A percentile compares a stretch with the other conserved stretches of the same genome.
Conservation (phyloP, 2,888 invertebrate genomes). For the Rhimphoctona megacephalus region DNA sequence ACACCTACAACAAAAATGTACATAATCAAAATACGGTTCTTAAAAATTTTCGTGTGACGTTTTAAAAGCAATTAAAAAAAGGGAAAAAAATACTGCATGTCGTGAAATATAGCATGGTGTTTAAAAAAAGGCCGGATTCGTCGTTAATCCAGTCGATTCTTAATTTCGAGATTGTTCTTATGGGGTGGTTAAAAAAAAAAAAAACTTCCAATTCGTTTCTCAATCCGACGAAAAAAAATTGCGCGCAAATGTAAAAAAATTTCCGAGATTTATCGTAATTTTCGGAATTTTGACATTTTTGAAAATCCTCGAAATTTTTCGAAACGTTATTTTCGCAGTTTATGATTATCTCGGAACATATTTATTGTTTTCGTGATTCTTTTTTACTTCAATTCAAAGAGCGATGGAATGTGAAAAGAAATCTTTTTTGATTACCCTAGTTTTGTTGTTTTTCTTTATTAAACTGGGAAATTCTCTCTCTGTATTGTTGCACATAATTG, state of each 20-base stretch:
- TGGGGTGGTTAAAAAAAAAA: slow-evolving; percentile 14
- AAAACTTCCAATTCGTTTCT: not conserved
- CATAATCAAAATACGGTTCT: not conserved
- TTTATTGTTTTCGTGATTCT: not conserved
- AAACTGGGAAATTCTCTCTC: slow-evolving; percentile 70
- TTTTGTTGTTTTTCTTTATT: slow-evolving; percentile 59
- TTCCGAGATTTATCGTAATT: not conserved
- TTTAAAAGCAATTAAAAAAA: slow-evolving; percentile 5
- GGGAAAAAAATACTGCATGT: slow-evolving; percentile 73
- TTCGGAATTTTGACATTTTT: not conserved
- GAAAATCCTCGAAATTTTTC: not conserved
- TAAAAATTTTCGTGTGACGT: not conserved
- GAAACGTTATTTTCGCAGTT: not conserved
- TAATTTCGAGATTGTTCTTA: slow-evolving; percentile 70
- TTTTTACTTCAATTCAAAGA: not conserved
- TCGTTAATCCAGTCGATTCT: slow-evolving; percentile 49
- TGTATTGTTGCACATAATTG: slow-evolving; percentile 51
- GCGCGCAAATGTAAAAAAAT: not conserved
- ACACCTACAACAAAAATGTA: slow-evolving; percentile 17
- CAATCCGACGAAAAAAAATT: too few relatives aligned
- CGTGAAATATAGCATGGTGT: slow-evolving; percentile 76
- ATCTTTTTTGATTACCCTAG: slow-evolving; percentile 2
- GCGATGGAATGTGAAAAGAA: not conserved
- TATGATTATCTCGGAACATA: not conserved
- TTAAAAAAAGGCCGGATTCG: slow-evolving; percentile 60